Base-by-base conservation (phyloP, 2,888 invertebrate species). In the Euproctis similis region DNA sequence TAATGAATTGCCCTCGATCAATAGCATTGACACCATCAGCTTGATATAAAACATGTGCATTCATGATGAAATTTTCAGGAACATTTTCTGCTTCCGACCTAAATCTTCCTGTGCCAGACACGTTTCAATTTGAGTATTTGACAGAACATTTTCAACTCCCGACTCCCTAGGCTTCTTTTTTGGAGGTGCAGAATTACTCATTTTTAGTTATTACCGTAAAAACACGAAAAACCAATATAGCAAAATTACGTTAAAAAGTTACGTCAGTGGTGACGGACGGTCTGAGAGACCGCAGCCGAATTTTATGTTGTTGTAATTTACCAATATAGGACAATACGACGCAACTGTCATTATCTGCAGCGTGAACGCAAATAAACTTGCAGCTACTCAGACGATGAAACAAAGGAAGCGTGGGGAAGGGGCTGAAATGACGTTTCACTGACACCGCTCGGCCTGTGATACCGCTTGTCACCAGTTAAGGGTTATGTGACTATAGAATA, bases 381-480 rank as follows among this genome's bases (percentile, higher is more conserved):
- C 4, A 20, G 20, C 9, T 20, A 20, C 20, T 20, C 9, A 9
- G 20, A 20, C 14, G 14, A 4, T 14, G 14, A 14, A 14, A 14
- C 14, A 14, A 14, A 12, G 10, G 24, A 28, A 28, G 24, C 17
- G 28, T 19, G 32, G 22, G 31, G 23, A 27, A 20, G 27, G 27
- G 32, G 32, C 10, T 8, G 12, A 27, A 10, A 19, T 28, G 23
- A 28, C 11, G 20, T 11, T 18, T 32, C 27, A 16, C 26, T 23
- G 13, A 18, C 27, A 4, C 24, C 23, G 23, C 24, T 23, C 24
- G 31, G 31, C 31, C 24, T 31, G 22, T 31, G 12, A 28, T 23
- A 27, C 28, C 28, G 24, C 28, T 22, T 20, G 24, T 32, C 32
- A 28, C 12, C 23, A 32, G 27, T 32, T 32, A 28, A 32, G 27